Evolutionary conservation across 2,113 vertebrate genomes (phyloP).

Genomic region (Halichoerus grypus): DNA sequence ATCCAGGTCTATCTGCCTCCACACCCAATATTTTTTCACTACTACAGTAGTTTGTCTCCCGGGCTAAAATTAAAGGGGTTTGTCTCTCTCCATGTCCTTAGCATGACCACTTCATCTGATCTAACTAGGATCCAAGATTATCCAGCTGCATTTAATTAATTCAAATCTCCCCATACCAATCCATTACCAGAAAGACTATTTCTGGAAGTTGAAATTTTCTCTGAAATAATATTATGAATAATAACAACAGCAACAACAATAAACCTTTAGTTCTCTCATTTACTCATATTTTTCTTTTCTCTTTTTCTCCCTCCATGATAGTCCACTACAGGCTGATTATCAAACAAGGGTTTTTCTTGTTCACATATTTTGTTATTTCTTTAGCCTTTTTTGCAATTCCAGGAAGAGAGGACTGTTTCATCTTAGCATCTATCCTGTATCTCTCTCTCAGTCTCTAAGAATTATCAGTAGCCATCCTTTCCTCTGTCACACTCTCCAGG

Average conservation of each 20-base stretch:
- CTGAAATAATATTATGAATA: slow-evolving; percentile 3
- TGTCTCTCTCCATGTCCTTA: neutral
- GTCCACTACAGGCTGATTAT: neutral
- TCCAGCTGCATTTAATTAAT: neutral
- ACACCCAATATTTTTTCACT: neutral
- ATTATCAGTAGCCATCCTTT: neutral
- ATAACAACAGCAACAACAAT: neutral
- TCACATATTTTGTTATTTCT: neutral
- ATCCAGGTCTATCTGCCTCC: neutral
- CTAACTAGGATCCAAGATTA: neutral
- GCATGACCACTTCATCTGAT: neutral
- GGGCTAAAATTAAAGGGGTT: neutral
- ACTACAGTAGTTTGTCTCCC: neutral
- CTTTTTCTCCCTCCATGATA: neutral
- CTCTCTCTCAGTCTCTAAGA: neutral
- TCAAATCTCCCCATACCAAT: neutral
- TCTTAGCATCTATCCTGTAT: neutral
- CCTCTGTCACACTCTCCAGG: neutral
- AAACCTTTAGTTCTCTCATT: neutral
- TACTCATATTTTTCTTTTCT: neutral
- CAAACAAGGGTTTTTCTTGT: neutral
- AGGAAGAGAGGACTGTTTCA: neutral
- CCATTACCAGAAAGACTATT: neutral
- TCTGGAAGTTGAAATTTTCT: neutral
- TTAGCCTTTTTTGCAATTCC: neutral